A percentile compares a stretch with the other conserved stretches of the same genome.
Conservation (phyloP, 2,888 invertebrate species). For the Ariolimax columbianus region DNA sequence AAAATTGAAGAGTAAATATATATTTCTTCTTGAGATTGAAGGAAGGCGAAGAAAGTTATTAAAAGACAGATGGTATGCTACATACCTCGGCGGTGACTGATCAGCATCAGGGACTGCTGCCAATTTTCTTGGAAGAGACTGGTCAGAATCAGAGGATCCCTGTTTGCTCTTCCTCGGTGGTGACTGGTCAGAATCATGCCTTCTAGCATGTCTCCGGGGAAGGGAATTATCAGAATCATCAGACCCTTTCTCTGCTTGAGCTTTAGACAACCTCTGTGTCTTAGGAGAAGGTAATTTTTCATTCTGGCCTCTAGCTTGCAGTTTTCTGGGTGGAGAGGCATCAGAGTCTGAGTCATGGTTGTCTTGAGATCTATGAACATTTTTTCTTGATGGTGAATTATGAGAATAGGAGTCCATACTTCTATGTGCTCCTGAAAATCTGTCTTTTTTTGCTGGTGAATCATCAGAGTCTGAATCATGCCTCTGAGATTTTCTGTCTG, state of each 20-base stretch:
- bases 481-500: slow-evolving; percentile 1
- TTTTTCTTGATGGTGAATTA: slow-evolving; percentile 52
- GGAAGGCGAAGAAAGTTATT: too few relatives aligned
- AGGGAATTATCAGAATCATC: slow-evolving; percentile 48
- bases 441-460: slow-evolving; percentile 18
- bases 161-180: slow-evolving; percentile 69
- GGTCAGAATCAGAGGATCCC: slow-evolving; percentile 69
- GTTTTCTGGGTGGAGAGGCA: slow-evolving; percentile 68
- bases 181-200: slow-evolving; percentile 61
- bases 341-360: slow-evolving; percentile 72
- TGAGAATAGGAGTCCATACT: slow-evolving; percentile 17
- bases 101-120: slow-evolving; percentile 73
- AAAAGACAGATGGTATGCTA: too few relatives aligned
- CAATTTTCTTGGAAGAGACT: slow-evolving; percentile 68
- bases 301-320: slow-evolving; percentile 67
- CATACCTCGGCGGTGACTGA: slow-evolving; percentile 70
- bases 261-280: neutral
- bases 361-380: slow-evolving; percentile 35
- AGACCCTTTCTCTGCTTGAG: neutral
- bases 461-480: slow-evolving; percentile 50
- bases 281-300: neutral
- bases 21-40: too few relatives aligned
- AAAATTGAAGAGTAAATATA: too few relatives aligned
- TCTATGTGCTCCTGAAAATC: neutral
- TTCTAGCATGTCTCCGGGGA: slow-evolving; percentile 56